Evolutionary conservation across 2,113 vertebrate species (phyloP), one percentile per base, ranked within the genome.

Genomic region (Turnix velox): DNA sequence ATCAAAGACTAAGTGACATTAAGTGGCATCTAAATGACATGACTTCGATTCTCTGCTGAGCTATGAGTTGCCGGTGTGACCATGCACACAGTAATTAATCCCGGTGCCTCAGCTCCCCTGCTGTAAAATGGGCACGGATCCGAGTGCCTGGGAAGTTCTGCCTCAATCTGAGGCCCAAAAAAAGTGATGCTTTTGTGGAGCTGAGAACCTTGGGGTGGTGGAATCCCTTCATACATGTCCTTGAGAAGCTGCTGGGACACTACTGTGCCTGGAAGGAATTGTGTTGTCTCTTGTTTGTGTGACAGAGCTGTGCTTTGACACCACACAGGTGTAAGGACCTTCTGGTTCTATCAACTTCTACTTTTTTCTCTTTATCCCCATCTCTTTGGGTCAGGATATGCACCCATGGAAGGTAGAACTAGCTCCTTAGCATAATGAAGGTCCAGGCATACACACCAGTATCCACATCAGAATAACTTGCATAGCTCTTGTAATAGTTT

Each of bases 1-100:
- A 84, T 95, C 92, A 95, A 91, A 92, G 94, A 89, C 77, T 94
- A 92, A 91, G 84, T 94, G 93, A 91, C 87, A 84, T 89, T 94
- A 93, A 87, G 66, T 92, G 90, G 66, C 87, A 91, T 89, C 78
- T 78, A 89, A 92, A 94, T 95, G 91, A 94, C 84, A 87, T 89
- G 89, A 91, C 81, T 96, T 95, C 18, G 25, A 92, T 95, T 94
- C 95, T 95, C 71, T 68, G 69, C 81, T 91, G 84, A 94, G 84
- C 89, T 91, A 48, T 68, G 90, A 72, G 81, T 89, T 87, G 87
- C 66, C 66, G 39, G 74, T 79, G 94, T 95, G 88, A 68, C 77
- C 76, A 57, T 42, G 73, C 86, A 75, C 66, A n/a, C 18, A 49
- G 54, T 86, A 88, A 88, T 96, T 96, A 94, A 90, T 72, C 93